Percentiles rank a stretch among this genome's conserved stretches.
Conservation (phyloP, 2,113 vertebrate genomes). For the Microcebus jonahi region DNA sequence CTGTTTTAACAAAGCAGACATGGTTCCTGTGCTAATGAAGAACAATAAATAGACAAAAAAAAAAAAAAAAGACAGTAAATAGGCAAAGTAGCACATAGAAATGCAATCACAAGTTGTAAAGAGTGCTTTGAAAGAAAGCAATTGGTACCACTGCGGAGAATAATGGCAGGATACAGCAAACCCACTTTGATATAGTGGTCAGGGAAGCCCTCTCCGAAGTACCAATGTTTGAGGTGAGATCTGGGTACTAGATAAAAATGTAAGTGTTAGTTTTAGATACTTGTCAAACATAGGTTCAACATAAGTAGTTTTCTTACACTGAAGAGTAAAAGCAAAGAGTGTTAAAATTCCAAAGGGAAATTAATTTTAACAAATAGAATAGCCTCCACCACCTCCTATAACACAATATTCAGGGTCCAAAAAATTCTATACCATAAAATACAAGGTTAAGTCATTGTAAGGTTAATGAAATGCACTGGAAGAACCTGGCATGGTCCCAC, state of each 20-base stretch:
- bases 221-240: not conserved
- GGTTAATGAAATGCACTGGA: not conserved
- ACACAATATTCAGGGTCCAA: not conserved
- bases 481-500: not conserved
- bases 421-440: conserved; percentile 38
- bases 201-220: not conserved
- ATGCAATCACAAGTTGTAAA: not conserved
- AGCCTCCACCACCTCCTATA: not conserved
- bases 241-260: not conserved
- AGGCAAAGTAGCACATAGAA: not conserved
- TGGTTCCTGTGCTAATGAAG: not conserved
- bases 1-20: conserved; percentile 20
- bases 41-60: not conserved
- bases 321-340: not conserved
- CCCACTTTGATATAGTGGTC: not conserved
- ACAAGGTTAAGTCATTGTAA: not conserved
- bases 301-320: not conserved
- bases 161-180: not conserved
- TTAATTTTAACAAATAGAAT: not conserved
- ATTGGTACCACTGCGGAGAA: not conserved
- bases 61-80: not conserved
- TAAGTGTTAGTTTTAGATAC: not conserved
- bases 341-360: conserved; percentile 11
- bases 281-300: conserved; percentile 12
- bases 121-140: not conserved